These are phyloP conservation scores for Gymnosoma rotundatum DNA, from an alignment of 2,888 invertebrate genomes.

Conservation along the genomic window DNA sequence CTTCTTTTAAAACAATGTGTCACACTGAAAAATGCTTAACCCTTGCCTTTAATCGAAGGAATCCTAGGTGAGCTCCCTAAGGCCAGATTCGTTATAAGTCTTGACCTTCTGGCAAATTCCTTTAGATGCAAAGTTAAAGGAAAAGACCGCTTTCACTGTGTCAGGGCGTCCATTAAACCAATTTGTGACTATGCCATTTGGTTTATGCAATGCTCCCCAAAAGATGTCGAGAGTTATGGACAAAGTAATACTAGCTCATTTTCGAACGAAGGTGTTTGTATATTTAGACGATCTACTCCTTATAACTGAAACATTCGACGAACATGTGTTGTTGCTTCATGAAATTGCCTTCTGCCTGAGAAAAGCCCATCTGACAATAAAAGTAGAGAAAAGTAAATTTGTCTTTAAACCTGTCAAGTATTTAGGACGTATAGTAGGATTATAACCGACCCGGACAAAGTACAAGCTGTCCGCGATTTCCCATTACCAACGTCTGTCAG, in stretches of 20 bases:
- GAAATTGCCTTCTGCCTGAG: conserved; percentile 13
- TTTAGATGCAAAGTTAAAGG: conserved; percentile 26
- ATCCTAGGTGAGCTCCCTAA: conserved; percentile 34
- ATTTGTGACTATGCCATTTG: conserved; percentile 26
- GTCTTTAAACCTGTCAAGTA: not conserved
- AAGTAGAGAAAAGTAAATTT: conserved; percentile 17
- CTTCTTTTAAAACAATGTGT: no score
- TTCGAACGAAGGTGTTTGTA: conserved; percentile 21
- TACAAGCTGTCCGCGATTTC: conserved; percentile 19
- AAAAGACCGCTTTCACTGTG: conserved; percentile 44
- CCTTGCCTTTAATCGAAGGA: conserved; percentile 30
- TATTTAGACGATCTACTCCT: conserved; percentile 49
- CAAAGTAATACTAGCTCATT: conserved; percentile 9
- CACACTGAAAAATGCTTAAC: conserved; percentile 37
- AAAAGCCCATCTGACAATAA: not conserved
- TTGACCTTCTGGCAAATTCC: conserved; percentile 40
- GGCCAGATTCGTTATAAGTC: conserved; percentile 44
- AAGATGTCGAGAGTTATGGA: conserved; percentile 26
- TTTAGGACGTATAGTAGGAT: not conserved
- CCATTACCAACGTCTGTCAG: conserved; percentile 39
- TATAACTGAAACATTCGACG: conserved; percentile 39
- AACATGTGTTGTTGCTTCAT: conserved; percentile 19
- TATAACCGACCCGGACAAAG: conserved; percentile 50
- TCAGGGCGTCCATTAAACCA: conserved; percentile 29
- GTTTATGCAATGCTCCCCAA: conserved; percentile 30